Percentiles rank a stretch among this genome's conserved stretches.
phyloP scores from a whole-genome alignment of 1,140 invertebrate genomes.

The Vollenhovia emeryi region DNA sequence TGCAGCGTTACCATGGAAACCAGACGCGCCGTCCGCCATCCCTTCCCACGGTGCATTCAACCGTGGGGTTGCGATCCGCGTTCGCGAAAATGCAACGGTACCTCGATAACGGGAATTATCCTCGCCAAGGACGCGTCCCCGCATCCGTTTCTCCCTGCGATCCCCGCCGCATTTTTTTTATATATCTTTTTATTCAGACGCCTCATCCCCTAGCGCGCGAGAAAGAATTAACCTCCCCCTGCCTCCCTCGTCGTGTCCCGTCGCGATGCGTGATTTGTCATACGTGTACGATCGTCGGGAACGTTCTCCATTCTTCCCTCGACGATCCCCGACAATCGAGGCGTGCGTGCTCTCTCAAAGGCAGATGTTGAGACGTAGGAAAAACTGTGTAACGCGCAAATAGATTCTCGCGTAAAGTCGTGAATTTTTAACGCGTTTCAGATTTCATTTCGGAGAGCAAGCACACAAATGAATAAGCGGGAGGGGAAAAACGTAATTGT shows the following conservation, averaged over 20 bases:
- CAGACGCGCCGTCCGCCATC: slow-evolving; percentile 83
- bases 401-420: neutral
- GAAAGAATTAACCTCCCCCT: slow-evolving; percentile 10
- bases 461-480: neutral
- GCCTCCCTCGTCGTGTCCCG: slow-evolving; percentile 1
- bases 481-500: neutral
- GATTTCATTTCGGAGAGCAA: neutral
- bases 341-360: neutral
- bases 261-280: slow-evolving; percentile 24
- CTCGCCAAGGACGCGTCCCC: slow-evolving; percentile 44
- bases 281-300: neutral
- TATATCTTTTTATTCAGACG: slow-evolving; percentile 38
- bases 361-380: neutral
- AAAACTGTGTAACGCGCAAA: neutral
- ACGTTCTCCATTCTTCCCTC: slow-evolving; percentile 1
- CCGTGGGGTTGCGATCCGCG: slow-evolving; percentile 73
- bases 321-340: neutral
- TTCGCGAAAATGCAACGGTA: slow-evolving; percentile 64
- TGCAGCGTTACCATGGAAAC: slow-evolving; percentile 84
- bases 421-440: neutral
- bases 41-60: slow-evolving; percentile 83
- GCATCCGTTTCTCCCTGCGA: slow-evolving; percentile 30
- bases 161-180: slow-evolving; percentile 48
- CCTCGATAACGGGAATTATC: slow-evolving; percentile 63
- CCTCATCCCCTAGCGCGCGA: slow-evolving; percentile 37